Evolutionary conservation across 2,113 vertebrate genomes (phyloP).

Genomic region (Malaclemys terrapin): DNA sequence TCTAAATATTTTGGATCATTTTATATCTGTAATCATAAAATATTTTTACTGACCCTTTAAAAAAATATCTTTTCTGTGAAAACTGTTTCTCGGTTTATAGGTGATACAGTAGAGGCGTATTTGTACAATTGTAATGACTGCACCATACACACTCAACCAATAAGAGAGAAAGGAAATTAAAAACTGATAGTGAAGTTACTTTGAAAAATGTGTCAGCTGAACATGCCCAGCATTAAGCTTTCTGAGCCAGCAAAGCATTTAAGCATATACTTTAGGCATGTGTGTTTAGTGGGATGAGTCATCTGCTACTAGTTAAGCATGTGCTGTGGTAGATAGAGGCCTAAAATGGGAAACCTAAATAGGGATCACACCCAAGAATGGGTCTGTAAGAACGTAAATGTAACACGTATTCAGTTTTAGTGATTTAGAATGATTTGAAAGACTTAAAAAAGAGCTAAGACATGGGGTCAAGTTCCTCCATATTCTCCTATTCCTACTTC

Average conservation of each 20-base stretch:
- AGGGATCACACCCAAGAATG: conserved; percentile 21
- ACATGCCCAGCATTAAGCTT: not conserved
- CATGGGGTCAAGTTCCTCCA: not conserved
- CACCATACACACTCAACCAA: not conserved
- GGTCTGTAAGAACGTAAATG: not conserved
- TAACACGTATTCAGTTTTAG: not conserved
- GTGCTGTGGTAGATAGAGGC: not conserved
- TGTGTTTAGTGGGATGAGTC: not conserved
- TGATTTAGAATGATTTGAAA: conserved; percentile 12
- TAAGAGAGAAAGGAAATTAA: not conserved
- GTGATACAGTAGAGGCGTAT: not conserved
- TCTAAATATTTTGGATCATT: not conserved
- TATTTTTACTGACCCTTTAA: not conserved
- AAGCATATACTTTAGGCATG: not conserved
- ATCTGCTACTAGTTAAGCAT: not conserved
- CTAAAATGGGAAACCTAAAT: conserved; percentile 29
- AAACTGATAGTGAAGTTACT: not conserved
- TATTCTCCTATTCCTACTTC: not conserved
- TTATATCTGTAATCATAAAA: not conserved
- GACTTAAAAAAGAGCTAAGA: not conserved
- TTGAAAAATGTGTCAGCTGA: not conserved
- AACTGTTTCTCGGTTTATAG: not conserved
- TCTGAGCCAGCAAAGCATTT: not conserved
- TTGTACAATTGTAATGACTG: not conserved
- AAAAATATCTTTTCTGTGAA: not conserved